phyloP scores from a whole-genome alignment of 2,888 invertebrate species.

The Agriopis aurantiaria region DNA sequence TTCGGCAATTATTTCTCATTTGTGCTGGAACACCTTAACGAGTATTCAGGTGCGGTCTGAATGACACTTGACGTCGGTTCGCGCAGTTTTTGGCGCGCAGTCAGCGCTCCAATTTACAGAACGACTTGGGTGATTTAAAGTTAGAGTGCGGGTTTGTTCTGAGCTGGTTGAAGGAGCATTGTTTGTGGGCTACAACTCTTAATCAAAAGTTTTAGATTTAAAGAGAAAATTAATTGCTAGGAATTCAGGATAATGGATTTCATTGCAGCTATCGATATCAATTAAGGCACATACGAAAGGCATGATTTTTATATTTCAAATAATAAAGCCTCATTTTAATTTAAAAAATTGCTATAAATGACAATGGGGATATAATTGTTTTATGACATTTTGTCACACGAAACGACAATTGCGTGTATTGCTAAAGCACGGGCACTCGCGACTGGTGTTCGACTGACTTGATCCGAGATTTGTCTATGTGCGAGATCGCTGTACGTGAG shows the following conservation, averaged over 20 bases:
- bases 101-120: slow-evolving; percentile 69
- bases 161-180: slow-evolving; percentile 25
- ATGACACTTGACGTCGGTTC: slow-evolving; percentile 67
- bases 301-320: too few species aligned
- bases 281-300: neutral
- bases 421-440: too few species aligned
- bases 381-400: too few species aligned
- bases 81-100: slow-evolving; percentile 71
- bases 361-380: too few species aligned
- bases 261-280: neutral
- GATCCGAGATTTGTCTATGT: too few species aligned
- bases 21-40: slow-evolving; percentile 76
- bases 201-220: slow-evolving; percentile 20
- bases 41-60: slow-evolving; percentile 68
- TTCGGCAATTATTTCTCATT: slow-evolving; percentile 81
- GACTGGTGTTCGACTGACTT: too few species aligned
- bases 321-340: too few species aligned
- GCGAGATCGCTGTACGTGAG: too few species aligned
- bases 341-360: too few species aligned
- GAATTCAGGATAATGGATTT: neutral
- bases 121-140: slow-evolving; percentile 59
- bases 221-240: slow-evolving; percentile 1
- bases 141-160: slow-evolving; percentile 39
- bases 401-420: too few species aligned
- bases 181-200: slow-evolving; percentile 20